These are phyloP conservation scores for Planococcus citri DNA, from an alignment of 1,140 invertebrate species.

Conservation along the genomic window DNA sequence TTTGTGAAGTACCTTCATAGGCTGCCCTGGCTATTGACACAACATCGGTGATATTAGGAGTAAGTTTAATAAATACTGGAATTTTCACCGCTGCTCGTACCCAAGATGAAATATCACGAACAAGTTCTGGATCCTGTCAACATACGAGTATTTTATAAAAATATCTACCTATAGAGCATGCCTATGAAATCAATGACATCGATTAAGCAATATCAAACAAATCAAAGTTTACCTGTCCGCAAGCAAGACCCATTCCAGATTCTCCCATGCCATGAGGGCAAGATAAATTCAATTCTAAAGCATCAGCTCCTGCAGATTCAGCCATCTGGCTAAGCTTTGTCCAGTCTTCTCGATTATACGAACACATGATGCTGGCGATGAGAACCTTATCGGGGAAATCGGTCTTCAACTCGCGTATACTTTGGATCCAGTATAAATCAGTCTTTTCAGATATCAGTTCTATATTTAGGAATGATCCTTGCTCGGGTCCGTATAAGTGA, in stretches of 20 bases:
- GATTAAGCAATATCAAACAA: background rate
- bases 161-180: too few species aligned
- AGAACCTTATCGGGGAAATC: slow-evolving; percentile 86
- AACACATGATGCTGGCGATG: slow-evolving; percentile 95
- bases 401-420: slow-evolving; percentile 74
- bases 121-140: slow-evolving; percentile 73
- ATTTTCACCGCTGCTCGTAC: slow-evolving; percentile 72
- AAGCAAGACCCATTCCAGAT: slow-evolving; percentile 93
- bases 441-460: slow-evolving; percentile 97
- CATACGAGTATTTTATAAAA: too few species aligned
- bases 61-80: slow-evolving; percentile 96
- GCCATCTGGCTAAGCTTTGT: slow-evolving; percentile 60
- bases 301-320: slow-evolving; percentile 79
- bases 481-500: slow-evolving; percentile 78
- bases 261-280: slow-evolving; percentile 99
- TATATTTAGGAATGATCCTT: slow-evolving; percentile 92
- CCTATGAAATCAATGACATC: too few species aligned
- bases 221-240: slow-evolving; percentile 67
- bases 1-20: slow-evolving; percentile 52
- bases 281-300: slow-evolving; percentile 88
- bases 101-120: slow-evolving; percentile 83
- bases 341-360: slow-evolving; percentile 82
- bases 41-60: slow-evolving; percentile 94
- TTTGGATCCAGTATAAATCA: slow-evolving; percentile 80
- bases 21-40: slow-evolving; percentile 79